Conservation (phyloP, 2,888 invertebrate genomes). For the Omphaloscelis lunosa region DNA sequence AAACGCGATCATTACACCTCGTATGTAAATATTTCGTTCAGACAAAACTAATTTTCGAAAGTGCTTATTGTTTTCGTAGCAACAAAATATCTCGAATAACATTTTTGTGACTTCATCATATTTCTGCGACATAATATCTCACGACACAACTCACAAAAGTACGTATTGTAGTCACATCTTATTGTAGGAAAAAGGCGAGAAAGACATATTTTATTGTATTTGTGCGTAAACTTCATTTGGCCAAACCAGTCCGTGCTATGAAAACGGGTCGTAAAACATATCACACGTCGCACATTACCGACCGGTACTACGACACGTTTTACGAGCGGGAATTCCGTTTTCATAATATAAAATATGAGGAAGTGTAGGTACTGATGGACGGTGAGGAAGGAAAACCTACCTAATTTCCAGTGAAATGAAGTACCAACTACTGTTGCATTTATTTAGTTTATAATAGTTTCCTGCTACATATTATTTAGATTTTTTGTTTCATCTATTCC, state of each 20-base stretch:
- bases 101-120: constrained; percentile 3
- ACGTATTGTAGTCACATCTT: constrained; percentile 15
- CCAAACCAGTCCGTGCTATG: constrained; percentile 38
- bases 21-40: not conserved
- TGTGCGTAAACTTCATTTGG: constrained; percentile 59
- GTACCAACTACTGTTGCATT: not conserved
- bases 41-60: not conserved
- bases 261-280: constrained; percentile 58
- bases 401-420: too few species aligned
- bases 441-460: not conserved
- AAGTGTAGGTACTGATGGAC: not conserved
- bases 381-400: not conserved
- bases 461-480: not conserved
- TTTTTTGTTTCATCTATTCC: not conserved
- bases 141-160: constrained; percentile 19
- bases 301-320: constrained; percentile 3
- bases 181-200: constrained; percentile 15
- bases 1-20: not conserved
- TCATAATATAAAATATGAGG: constrained; percentile 9
- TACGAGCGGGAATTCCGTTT: constrained; percentile 5
- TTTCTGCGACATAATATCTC: constrained; percentile 20
- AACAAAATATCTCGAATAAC: not conserved
- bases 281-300: constrained; percentile 46
- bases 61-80: constrained; percentile 1
- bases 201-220: constrained; percentile 54